Evolutionary conservation across 2,888 invertebrate genomes (phyloP).

Genomic region (Drosophila kuntzei): DNA sequence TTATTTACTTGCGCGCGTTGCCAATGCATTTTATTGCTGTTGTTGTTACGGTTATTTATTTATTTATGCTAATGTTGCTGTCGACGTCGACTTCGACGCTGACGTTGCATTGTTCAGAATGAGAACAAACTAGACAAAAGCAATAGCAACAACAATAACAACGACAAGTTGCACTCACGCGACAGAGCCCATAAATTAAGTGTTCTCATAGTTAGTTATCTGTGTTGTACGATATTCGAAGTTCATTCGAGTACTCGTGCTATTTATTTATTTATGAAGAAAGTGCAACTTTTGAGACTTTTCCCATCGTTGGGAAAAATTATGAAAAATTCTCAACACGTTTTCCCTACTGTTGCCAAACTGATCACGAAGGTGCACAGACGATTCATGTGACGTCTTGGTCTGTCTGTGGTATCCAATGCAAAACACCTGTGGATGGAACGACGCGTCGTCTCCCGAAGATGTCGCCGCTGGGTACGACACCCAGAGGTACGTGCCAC

Average conservation of each 20-base stretch:
- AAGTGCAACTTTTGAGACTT: slow-evolving; percentile 42
- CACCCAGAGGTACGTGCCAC: slow-evolving; percentile 41
- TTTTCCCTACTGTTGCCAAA: slow-evolving; percentile 41
- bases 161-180: slow-evolving; percentile 69
- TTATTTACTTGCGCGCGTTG: slow-evolving; percentile 58
- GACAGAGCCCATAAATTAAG: slow-evolving; percentile 67
- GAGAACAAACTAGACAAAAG: slow-evolving; percentile 64
- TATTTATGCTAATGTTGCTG: slow-evolving; percentile 76
- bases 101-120: slow-evolving; percentile 75
- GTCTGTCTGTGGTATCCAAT: slow-evolving; percentile 25
- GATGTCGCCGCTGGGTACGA: slow-evolving; percentile 55
- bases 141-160: slow-evolving; percentile 39
- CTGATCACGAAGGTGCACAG: slow-evolving; percentile 51
- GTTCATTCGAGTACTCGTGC: slow-evolving; percentile 12
- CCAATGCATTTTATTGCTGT: slow-evolving; percentile 51
- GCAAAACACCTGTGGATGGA: slow-evolving; percentile 46
- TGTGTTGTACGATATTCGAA: slow-evolving; percentile 43
- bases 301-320: slow-evolving; percentile 61
- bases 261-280: slow-evolving; percentile 53
- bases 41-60: slow-evolving; percentile 76
- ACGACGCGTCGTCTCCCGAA: slow-evolving; percentile 14
- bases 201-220: slow-evolving; percentile 71
- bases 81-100: slow-evolving; percentile 45
- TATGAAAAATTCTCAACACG: slow-evolving; percentile 68
- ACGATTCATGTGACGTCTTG: slow-evolving; percentile 38